Conservation (phyloP, 2,797 vertebrate genomes). For the Orestias chungarensis region DNA sequence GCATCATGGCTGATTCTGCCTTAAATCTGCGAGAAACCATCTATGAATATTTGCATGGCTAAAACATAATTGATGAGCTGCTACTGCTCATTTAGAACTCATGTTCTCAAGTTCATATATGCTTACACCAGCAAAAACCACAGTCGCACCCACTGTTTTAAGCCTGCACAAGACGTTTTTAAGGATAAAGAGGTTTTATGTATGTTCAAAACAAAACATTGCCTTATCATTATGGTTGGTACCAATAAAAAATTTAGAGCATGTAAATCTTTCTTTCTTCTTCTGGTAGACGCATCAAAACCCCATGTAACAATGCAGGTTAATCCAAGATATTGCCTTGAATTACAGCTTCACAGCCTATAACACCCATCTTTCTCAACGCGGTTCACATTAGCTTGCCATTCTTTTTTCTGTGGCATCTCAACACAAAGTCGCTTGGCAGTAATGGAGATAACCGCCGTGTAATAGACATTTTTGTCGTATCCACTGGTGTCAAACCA, state of each 20-base stretch:
- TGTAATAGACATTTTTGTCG: slow-evolving; percentile 76
- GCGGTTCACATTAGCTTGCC: slow-evolving; percentile 49
- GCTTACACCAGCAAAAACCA: neutral
- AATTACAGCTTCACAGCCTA: slow-evolving; percentile 64
- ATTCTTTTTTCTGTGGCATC: slow-evolving; percentile 38
- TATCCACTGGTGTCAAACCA: slow-evolving; percentile 68
- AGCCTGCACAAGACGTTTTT: neutral
- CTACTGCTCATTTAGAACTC: neutral
- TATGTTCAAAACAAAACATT: neutral
- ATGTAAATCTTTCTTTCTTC: slow-evolving; percentile 27
- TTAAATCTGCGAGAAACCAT: neutral
- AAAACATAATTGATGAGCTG: neutral
- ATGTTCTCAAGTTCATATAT: neutral
- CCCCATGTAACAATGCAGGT: slow-evolving; percentile 66
- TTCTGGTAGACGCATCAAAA: slow-evolving; percentile 36
- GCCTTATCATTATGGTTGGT: neutral
- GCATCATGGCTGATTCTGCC: neutral
- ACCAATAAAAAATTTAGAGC: slow-evolving; percentile 10
- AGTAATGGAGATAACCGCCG: slow-evolving; percentile 70
- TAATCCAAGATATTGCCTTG: slow-evolving; percentile 75
- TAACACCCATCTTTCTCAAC: slow-evolving; percentile 43
- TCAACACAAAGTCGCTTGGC: slow-evolving; percentile 52
- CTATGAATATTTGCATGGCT: neutral
- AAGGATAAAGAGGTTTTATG: neutral
- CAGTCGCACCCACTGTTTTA: neutral